Evolutionary conservation across 2,888 invertebrate genomes (phyloP).

Genomic region (Meteorus cinctellus): DNA sequence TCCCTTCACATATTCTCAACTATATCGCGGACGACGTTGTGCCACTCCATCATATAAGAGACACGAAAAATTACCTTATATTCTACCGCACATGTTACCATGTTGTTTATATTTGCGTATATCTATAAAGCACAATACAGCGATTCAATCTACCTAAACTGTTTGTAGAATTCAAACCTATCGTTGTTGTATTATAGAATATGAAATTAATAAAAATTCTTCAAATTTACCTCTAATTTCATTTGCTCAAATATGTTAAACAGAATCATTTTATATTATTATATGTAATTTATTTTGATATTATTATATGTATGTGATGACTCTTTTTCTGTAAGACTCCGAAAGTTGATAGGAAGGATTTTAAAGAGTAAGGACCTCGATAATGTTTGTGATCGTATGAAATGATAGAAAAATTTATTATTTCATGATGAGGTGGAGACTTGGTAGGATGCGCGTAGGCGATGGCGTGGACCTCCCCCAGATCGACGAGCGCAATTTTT

Average conservation of each 20-base stretch:
- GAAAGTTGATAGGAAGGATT: background rate
- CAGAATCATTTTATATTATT: too few species aligned
- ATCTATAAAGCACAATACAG: background rate
- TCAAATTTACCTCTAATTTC: background rate
- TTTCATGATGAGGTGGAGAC: background rate
- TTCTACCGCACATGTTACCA: background rate
- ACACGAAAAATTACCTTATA: background rate
- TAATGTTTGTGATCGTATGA: background rate
- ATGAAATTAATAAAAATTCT: background rate
- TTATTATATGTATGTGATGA: background rate
- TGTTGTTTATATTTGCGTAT: background rate
- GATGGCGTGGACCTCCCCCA: slow-evolving; percentile 17
- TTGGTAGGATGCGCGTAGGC: slow-evolving; percentile 32
- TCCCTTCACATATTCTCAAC: background rate
- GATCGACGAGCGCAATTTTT: slow-evolving; percentile 27
- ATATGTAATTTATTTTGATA: background rate
- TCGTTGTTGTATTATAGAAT: background rate
- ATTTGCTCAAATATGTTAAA: too few species aligned
- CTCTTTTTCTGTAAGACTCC: background rate
- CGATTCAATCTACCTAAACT: background rate
- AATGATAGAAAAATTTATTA: slow-evolving; percentile 6
- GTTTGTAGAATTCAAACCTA: background rate
- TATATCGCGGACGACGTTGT: background rate
- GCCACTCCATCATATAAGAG: background rate
- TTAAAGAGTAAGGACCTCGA: background rate